Evolutionary conservation across 2,797 vertebrate genomes (phyloP), one percentile per base, ranked within the genome.

Genomic region (Labroides dimidiatus): DNA sequence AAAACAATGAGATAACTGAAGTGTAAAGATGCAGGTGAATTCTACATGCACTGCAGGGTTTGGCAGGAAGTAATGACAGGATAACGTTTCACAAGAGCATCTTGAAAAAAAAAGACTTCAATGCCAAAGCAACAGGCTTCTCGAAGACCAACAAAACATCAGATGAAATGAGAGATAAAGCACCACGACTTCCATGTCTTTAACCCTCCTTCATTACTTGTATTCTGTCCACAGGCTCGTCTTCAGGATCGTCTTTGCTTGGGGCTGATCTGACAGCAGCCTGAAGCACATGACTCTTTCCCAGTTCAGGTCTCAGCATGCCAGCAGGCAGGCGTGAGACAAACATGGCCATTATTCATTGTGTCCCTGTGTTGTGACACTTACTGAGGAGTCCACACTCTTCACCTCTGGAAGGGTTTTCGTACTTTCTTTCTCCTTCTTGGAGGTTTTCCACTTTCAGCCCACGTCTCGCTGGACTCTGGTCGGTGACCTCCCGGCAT

Each of bases 371-470:
- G 75, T 86, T 79, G 59, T 48, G 62, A 67, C 64, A 77, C 70
- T 64, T 69, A 50, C 74, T n/a, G 57, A 64, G 51, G 58, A 43
- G 69, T 72, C 50, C 12, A 37, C 48, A 19, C 61, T 5, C 23
- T 89, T 97, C 95, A 97, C 88, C 93, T 95, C 80, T 96, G 97
- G 84, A 98, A 96, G 21, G 97, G 96, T 85, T 96, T 96, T 36
- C 96, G 95, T 52, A 96, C 92, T 89, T 98, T 98, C 92, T 96
- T 97, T 85, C 94, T 94, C 75, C 95, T 87, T 39, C 93, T 76
- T 0, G 92, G 89, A 1, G 91, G 88, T 70, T 93, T 95, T 12
- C 90, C 91, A 9, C 85, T 84, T 11, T 95, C 94, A 1, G 87
- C 76, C 89, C 88, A 93, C 2, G 85, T 45, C 71, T 94, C 94